phyloP scores from a whole-genome alignment of 1,140 invertebrate species.

The Littorina saxatilis region DNA sequence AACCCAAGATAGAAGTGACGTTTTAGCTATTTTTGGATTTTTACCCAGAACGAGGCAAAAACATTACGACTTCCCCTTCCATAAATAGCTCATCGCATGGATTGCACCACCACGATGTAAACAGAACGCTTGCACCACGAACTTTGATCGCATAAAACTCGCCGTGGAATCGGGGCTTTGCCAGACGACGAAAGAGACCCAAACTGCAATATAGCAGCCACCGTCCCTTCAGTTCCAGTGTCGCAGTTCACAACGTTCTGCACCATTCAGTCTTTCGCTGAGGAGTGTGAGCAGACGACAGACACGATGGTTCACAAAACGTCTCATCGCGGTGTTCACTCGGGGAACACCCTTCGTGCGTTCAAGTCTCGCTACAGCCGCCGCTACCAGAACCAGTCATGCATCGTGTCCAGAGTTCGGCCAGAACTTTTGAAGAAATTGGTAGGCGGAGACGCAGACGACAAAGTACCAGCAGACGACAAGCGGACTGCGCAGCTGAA shows the following conservation, averaged over 20 bases:
- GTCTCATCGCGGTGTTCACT: constrained; percentile 35
- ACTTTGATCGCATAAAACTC: no score
- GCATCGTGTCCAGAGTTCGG: constrained; percentile 29
- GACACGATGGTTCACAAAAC: constrained; percentile 38
- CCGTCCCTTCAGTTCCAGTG: background rate
- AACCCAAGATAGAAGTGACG: no score
- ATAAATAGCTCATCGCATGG: background rate
- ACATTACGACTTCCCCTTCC: background rate
- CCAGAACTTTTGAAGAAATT: constrained; percentile 5
- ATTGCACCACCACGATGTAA: constrained; percentile 17
- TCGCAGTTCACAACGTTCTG: background rate
- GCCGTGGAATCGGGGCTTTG: no score
- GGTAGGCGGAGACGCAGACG: background rate
- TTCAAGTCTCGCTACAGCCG: constrained; percentile 38
- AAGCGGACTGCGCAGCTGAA: background rate
- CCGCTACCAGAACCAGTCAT: constrained; percentile 34
- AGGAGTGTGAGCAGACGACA: constrained; percentile 11
- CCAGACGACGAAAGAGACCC: background rate
- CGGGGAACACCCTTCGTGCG: constrained; percentile 45
- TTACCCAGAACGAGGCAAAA: background rate
- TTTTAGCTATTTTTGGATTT: background rate
- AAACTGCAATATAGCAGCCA: background rate
- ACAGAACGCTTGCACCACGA: background rate
- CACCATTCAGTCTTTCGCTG: background rate
- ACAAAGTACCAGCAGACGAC: background rate